Percentiles rank a stretch among this genome's conserved stretches.
These are phyloP conservation scores for Lysandra bellargus DNA, from an alignment of 2,888 invertebrate genomes.

Conservation along the genomic window DNA sequence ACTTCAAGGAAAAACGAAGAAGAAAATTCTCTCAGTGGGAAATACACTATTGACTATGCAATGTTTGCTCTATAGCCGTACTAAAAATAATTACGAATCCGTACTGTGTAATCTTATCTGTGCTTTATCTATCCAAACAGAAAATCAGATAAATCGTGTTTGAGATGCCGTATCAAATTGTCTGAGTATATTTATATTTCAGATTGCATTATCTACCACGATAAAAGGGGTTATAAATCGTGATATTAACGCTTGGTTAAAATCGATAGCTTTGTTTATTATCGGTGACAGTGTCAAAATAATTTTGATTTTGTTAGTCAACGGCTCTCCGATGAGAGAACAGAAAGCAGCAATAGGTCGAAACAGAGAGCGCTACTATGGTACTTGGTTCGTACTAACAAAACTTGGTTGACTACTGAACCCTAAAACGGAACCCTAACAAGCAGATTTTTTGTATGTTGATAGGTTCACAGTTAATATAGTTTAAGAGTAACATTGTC, in stretches of 20 bases:
- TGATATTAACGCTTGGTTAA: constrained; percentile 40
- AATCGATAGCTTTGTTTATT: constrained; percentile 35
- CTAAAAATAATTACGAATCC: constrained; percentile 62
- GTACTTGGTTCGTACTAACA: no score
- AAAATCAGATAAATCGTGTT: constrained; percentile 62
- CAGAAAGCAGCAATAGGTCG: no score
- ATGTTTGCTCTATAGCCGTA: constrained; percentile 37
- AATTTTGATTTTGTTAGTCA: no score
- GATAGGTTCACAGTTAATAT: no score
- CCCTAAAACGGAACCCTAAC: no score
- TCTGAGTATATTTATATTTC: constrained; percentile 62
- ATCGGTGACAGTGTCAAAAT: not conserved
- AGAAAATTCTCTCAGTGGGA: not conserved
- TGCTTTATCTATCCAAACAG: constrained; percentile 60
- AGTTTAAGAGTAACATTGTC: no score
- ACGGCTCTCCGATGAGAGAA: no score
- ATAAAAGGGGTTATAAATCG: constrained; percentile 48
- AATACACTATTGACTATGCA: not conserved
- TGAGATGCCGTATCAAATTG: constrained; percentile 63
- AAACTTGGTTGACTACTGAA: no score
- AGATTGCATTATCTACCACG: constrained; percentile 61
- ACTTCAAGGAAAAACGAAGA: not conserved
- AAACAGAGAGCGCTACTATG: no score
- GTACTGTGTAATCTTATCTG: constrained; percentile 56
- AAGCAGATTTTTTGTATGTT: no score